Percentiles rank a stretch among this genome's conserved stretches.
Evolutionary conservation across 2,888 invertebrate species (phyloP).

Genomic region (Caenorhabditis sp.): DNA sequence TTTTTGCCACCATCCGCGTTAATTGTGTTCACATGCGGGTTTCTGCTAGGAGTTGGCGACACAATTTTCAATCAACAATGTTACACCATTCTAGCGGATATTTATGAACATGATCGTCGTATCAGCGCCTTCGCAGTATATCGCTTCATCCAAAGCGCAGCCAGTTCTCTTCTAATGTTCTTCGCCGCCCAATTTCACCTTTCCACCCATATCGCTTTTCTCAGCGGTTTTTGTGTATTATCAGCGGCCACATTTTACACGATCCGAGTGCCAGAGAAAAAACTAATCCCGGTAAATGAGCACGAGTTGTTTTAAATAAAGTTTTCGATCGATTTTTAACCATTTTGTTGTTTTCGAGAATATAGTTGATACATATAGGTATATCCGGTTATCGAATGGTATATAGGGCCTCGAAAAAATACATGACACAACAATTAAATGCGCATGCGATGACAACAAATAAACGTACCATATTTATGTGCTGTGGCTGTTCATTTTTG

Average conservation of each 20-base stretch:
- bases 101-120: conserved; percentile 25
- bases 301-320: no score
- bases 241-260: conserved; percentile 18
- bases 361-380: no score
- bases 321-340: no score
- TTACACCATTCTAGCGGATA: conserved; percentile 36
- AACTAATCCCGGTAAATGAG: not conserved
- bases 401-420: no score
- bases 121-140: conserved; percentile 43
- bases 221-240: conserved; percentile 13
- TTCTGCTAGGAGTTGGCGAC: conserved; percentile 32
- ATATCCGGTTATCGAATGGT: no score
- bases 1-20: conserved; percentile 9
- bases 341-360: not conserved
- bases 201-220: conserved; percentile 12
- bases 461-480: not conserved
- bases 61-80: conserved; percentile 37
- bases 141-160: conserved; percentile 30
- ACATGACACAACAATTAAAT: no score
- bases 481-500: conserved; percentile 37
- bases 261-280: not conserved
- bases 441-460: not conserved
- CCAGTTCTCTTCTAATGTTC: conserved; percentile 28
- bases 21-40: conserved; percentile 20
- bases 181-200: conserved; percentile 18